phyloP scores from a whole-genome alignment of 1,140 invertebrate species.

The Micrasema longulum region DNA sequence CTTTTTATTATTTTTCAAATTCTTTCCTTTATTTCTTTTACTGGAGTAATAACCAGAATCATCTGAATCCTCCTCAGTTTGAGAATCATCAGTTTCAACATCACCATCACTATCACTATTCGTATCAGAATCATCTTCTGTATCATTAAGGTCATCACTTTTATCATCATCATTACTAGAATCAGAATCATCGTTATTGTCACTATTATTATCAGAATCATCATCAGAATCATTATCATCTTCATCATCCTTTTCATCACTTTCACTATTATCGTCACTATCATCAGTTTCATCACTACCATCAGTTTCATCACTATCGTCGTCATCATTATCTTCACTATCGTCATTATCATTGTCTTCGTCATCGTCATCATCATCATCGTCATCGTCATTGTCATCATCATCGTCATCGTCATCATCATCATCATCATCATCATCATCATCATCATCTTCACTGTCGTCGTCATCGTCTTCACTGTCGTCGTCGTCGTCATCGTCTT shows the following conservation, averaged over 20 bases:
- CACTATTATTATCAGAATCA: constrained; percentile 56
- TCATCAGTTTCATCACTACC: constrained; percentile 65
- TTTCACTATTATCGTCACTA: constrained; percentile 65
- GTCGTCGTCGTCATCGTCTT: constrained; percentile 66
- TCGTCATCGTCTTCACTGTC: constrained; percentile 65
- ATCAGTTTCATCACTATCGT: constrained; percentile 67
- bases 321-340: constrained; percentile 65
- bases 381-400: constrained; percentile 66
- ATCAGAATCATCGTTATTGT: constrained; percentile 40
- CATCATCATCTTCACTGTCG: constrained; percentile 59
- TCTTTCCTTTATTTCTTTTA: constrained; percentile 54
- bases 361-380: constrained; percentile 62
- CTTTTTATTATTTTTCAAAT: constrained; percentile 39
- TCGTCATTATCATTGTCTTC: constrained; percentile 62
- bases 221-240: constrained; percentile 66
- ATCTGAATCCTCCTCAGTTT: constrained; percentile 63
- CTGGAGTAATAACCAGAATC: constrained; percentile 62
- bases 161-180: constrained; percentile 67
- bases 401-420: constrained; percentile 65
- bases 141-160: constrained; percentile 64
- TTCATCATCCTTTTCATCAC: constrained; percentile 66
- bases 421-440: constrained; percentile 65
- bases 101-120: constrained; percentile 68
- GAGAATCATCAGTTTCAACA: constrained; percentile 67
- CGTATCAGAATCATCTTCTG: constrained; percentile 65